Percentiles rank a stretch among this genome's conserved stretches.
phyloP scores from a whole-genome alignment of 2,888 invertebrate genomes.

The Clistopyga incitator region DNA sequence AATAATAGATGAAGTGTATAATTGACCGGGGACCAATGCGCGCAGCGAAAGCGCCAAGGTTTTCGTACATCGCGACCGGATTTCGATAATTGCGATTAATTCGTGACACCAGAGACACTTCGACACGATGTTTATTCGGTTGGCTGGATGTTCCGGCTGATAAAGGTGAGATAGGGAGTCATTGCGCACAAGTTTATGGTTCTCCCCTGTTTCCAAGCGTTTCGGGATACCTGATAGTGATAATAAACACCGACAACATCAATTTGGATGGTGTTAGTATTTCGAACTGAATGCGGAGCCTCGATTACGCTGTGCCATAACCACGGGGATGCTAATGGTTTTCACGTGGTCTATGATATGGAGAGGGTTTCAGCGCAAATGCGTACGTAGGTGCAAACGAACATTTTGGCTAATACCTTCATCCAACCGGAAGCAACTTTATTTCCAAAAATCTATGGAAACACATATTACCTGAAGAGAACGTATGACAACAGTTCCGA shows the following conservation, averaged over 20 bases:
- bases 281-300: not conserved
- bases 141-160: conserved; percentile 27
- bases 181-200: conserved; percentile 22
- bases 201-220: conserved; percentile 9
- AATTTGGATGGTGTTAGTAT: not conserved
- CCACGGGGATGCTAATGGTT: not conserved
- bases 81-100: conserved; percentile 57
- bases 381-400: no score
- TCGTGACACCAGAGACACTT: conserved; percentile 41
- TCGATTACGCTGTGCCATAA: not conserved
- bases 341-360: not conserved
- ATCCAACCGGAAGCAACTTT: no score
- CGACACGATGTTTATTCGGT: conserved; percentile 20
- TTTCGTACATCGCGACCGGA: conserved; percentile 17
- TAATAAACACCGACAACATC: conserved; percentile 7
- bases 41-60: not conserved
- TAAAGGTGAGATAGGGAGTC: not conserved
- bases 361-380: not conserved
- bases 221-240: conserved; percentile 16
- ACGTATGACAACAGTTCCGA: no score
- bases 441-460: no score
- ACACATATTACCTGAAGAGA: no score
- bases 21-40: conserved; percentile 26
- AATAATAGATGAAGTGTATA: conserved; percentile 1
- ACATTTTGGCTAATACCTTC: no score